Evolutionary conservation across 2,888 invertebrate species (phyloP), one percentile per base, ranked within the genome.

Genomic region (Zaprionus lineosus): DNA sequence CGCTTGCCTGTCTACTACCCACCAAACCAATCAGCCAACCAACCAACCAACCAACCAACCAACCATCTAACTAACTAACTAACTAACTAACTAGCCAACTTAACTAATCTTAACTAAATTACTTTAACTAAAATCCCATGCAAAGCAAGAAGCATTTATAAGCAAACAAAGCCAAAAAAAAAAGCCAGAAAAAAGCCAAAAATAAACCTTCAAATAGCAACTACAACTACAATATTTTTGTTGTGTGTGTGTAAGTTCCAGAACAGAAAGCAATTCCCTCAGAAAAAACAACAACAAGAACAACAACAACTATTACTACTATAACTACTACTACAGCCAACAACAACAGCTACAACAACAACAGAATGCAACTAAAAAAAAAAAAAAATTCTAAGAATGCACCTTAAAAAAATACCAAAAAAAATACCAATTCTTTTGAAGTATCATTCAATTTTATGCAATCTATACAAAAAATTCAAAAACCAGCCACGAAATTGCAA

Each of bases 341-440:
- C 69, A 70, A 78, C 68, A 75, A 84, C 81, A 84, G 64, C 84
- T 70, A 76, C 84, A 77, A 84, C 77, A 79, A 84, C 90, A 84
- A 88, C 89, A 89, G 90, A 57, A 90, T 90, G 90, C 90, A 91
- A 90, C 90, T 88, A 89, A 89, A 47, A 70, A 71, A 48, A 36
- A 74, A 50, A 50, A 52, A 48, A 40, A 57, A 43, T 55, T 51
- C 31, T 39, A 56, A 70, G 64, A 83, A 78, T 75, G 84, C 84
- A 84, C 84, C 78, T 68, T 64, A 74, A 60, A 48, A 48, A 61
- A 68, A 69, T 41, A 64, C 65, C 50, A 65, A 62, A 66, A 51
- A 50, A 43, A 47, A 53, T 40, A 21, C 29, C 7, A n/a, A 46
- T 50, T n/a, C n/a, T n/a, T n/a, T n/a, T 48, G 5, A 46, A 6